Evolutionary conservation across 64 coral and sea anemone genomes (phyloP), one percentile per base, ranked within the genome.

Genomic region (Cladopsammia gracilis): DNA sequence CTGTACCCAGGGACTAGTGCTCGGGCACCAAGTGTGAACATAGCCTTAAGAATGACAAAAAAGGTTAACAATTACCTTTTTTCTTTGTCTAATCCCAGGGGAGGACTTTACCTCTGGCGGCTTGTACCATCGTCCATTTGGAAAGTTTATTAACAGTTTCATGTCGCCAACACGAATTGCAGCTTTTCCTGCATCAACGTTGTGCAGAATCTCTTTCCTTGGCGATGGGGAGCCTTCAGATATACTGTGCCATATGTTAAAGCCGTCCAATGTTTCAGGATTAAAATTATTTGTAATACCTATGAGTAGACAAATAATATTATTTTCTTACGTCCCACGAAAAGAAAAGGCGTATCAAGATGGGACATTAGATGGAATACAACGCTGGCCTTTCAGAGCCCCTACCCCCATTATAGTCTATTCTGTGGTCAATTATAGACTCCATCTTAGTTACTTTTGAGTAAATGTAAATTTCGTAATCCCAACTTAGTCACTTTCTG

Each of bases 151-250:
- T 20, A 95, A 26, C 9, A 95, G 23, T 24, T 95, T 95, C 93
- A 95, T 95, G 43, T 95, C 87, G 22, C 73, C 79, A 52, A 95
- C 78, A 67, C 93, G 93, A 54, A 95, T 58, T 13, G 93, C 93
- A 70, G 8, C 93, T 87, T 69, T 90, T 48, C 25, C 19, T 75
- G 24, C 53, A 44, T 93, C 90, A 67, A 96, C 89, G 79, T 96
- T 93, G 72, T 93, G 95, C 45, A 96, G 77, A 46, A 96, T 93
- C 57, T 96, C 95, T 59, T 57, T 88, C 75, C 95, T 88, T 11
- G 95, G 95, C 2, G 95, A 96, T 42, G 89, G 76, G 18, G 73
- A 61, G 10, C 86, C 90, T 25, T 83, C 10, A 10, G 73, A 79
- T 84, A 96, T 84, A 25, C 84, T 93, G 0, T 85, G 76, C 95